Base-by-base conservation (phyloP, 2,113 vertebrate species). In the Morone chrysops region DNA sequence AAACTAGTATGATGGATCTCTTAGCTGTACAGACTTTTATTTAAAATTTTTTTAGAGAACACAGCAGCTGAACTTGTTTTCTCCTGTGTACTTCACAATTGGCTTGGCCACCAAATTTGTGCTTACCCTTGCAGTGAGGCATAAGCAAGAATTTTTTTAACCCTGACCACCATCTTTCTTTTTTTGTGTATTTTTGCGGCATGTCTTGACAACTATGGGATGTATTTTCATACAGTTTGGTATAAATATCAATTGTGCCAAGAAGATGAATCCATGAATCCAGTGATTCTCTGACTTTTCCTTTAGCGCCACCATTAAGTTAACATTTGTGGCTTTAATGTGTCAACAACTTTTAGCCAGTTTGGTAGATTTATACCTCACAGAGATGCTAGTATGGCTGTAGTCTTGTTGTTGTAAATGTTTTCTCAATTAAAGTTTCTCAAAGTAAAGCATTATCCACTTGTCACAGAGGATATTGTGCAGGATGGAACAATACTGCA, bases 41-140 rank as follows among this genome's bases (percentile, higher is more conserved):
- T n/a, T n/a, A n/a, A n/a, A n/a, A n/a, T n/a, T 25, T 25, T 25
- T n/a, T 48, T 6, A 36, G 17, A n/a, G 17, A 63, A 10, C 59
- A 51, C 47, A 65, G 14, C 14, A 6, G 31, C 43, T 25, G 13
- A 54, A 43, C 60, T 53, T 75, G 72, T 75, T 75, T 75, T 63
- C 72, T 22, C 18, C 25, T 48, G 22, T 48, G 22, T 48, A 6
- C 72, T 11, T 12, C 45, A 22, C 36, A 53, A 48, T 51, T 2
- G 36, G 31, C 31, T 65, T 25, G 60, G n/a, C 61, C 31, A 53
- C 59, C 73, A 75, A 16, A 16, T 40, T 25, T 47, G 36, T 77
- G 74, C 57, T 77, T 77, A 67, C 51, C 56, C 60, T 66, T 66
- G 48, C 8, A 66, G n/a, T 20, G 61, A 31, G 62, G 61, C 38